phyloP scores from a whole-genome alignment of 2,797 vertebrate genomes.

The Crypturellus tataupa region DNA sequence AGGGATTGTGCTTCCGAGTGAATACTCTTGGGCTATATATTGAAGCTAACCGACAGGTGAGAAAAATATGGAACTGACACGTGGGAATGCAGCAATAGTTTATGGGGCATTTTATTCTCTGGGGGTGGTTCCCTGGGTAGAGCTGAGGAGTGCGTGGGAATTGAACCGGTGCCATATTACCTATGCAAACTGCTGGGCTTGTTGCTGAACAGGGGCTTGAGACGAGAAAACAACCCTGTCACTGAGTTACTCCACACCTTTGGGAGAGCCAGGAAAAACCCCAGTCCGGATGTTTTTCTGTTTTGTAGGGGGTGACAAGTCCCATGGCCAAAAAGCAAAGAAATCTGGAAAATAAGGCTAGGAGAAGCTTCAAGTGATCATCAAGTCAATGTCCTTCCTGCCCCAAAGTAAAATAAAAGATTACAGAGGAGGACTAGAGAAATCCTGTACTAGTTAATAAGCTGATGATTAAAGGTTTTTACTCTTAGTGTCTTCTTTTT shows the following conservation, averaged over 20 bases:
- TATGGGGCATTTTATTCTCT: background rate
- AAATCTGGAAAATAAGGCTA: background rate
- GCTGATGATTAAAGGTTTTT: slow-evolving; percentile 11
- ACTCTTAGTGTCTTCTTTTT: background rate
- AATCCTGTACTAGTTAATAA: background rate
- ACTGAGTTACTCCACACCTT: background rate
- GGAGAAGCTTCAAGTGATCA: background rate
- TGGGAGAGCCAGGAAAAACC: background rate
- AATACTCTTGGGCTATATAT: slow-evolving; percentile 94
- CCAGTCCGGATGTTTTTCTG: background rate
- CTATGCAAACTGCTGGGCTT: background rate
- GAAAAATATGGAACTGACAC: slow-evolving; percentile 5
- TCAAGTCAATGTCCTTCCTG: background rate
- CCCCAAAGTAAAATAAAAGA: background rate
- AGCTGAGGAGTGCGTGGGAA: background rate
- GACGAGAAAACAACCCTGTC: slow-evolving; percentile 3
- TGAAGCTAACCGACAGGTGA: slow-evolving; percentile 95
- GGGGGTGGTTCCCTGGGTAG: background rate
- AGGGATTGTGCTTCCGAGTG: slow-evolving; percentile 93
- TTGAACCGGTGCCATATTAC: background rate
- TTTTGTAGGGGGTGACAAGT: background rate
- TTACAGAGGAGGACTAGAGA: background rate
- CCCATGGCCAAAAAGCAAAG: background rate
- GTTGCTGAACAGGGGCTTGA: background rate
- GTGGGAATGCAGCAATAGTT: background rate